A percentile compares a stretch with the other conserved stretches of the same genome.
Evolutionary conservation across 2,113 vertebrate genomes (phyloP).

Genomic region (Illadopsis cleaveri): DNA sequence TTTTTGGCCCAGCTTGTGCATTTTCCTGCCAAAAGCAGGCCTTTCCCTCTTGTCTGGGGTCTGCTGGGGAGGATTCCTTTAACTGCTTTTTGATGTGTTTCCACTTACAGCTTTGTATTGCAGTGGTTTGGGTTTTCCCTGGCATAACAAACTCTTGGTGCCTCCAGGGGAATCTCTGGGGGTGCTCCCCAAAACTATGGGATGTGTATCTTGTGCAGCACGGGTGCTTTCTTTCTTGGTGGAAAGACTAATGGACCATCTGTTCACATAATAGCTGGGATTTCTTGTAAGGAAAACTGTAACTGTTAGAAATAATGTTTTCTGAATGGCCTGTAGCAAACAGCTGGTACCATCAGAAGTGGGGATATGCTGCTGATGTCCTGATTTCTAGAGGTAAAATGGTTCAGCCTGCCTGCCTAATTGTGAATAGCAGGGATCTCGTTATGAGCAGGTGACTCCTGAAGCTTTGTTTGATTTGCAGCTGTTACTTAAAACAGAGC

Average conservation of each 20-base stretch:
- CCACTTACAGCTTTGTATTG: constrained; percentile 69
- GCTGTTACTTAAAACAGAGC: neutral
- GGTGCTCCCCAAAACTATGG: constrained; percentile 37
- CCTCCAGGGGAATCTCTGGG: neutral
- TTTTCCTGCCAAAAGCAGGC: constrained; percentile 74
- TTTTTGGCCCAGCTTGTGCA: constrained; percentile 56
- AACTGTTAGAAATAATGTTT: neutral
- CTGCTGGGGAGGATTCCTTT: constrained; percentile 66
- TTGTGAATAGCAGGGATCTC: neutral
- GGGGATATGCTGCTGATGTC: neutral
- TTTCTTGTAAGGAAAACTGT: neutral
- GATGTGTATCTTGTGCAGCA: constrained; percentile 15
- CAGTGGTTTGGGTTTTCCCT: constrained; percentile 37
- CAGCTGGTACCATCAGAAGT: neutral
- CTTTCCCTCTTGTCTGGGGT: constrained; percentile 69
- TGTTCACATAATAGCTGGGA: neutral
- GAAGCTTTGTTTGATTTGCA: neutral
- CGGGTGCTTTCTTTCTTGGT: constrained; percentile 28
- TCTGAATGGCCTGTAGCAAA: neutral
- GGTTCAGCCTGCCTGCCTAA: neutral
- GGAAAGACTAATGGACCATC: neutral
- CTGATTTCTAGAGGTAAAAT: neutral
- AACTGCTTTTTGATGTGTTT: constrained; percentile 76
- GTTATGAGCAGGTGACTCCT: neutral
- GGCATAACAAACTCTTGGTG: constrained; percentile 3